phyloP scores from a whole-genome alignment of 2,113 vertebrate species.

The Pterocles gutturalis region DNA sequence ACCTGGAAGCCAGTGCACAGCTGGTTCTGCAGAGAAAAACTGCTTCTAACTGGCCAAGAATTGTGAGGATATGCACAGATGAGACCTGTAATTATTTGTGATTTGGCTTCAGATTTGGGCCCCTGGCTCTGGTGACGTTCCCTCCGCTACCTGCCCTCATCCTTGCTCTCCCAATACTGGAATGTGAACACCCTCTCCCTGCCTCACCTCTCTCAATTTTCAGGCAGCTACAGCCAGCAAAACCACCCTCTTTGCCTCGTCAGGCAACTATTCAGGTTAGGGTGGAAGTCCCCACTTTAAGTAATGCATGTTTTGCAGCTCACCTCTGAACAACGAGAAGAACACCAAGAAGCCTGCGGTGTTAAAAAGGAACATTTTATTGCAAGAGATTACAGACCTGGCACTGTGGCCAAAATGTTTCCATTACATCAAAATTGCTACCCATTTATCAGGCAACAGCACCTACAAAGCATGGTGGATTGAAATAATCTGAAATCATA shows the following conservation, averaged over 20 bases:
- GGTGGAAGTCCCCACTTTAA: accelerated
- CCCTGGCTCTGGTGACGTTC: neutral
- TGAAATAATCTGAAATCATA: conserved; percentile 10
- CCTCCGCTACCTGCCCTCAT: neutral
- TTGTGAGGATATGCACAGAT: accelerated
- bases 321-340: neutral
- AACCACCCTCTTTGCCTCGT: neutral
- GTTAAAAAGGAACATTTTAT: conserved; percentile 68
- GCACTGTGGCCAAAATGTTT: conserved; percentile 31
- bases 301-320: accelerated
- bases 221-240: neutral
- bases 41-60: neutral
- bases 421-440: conserved; percentile 58
- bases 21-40: neutral
- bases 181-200: neutral
- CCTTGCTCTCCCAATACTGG: neutral
- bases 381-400: conserved; percentile 64
- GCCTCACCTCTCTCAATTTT: neutral
- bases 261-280: too few species aligned
- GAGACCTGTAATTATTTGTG: neutral
- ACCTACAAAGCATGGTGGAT: conserved; percentile 50
- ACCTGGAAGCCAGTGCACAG: accelerated
- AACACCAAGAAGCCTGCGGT: conserved; percentile 19
- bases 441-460: conserved; percentile 46
- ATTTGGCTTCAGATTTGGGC: neutral